phyloP scores from a whole-genome alignment of 2,888 invertebrate species.

The Scaptomyza caliginosa region DNA sequence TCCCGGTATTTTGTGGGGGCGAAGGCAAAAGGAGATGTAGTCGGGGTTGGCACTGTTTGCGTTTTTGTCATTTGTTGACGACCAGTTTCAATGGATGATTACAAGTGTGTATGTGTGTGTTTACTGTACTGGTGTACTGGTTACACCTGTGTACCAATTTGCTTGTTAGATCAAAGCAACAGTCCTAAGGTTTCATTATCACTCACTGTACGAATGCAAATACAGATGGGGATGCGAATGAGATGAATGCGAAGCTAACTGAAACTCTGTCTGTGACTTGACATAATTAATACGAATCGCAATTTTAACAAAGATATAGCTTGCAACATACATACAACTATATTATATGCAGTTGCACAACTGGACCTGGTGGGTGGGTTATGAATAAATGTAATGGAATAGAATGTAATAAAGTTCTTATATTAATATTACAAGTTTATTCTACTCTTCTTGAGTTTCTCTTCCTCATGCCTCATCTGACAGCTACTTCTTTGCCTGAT shows the following conservation, averaged over 20 bases:
- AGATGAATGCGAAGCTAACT: neutral
- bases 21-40: neutral
- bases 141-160: conserved; percentile 43
- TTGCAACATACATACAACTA: neutral
- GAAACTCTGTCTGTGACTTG: conserved; percentile 24
- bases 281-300: conserved; percentile 39
- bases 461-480: no score
- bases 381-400: no score
- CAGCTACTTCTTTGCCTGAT: no score
- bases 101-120: conserved; percentile 12
- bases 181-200: conserved; percentile 69
- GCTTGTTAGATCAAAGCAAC: conserved; percentile 65
- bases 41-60: conserved; percentile 17
- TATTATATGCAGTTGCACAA: neutral
- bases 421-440: no score
- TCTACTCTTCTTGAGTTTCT: no score
- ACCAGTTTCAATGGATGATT: conserved; percentile 20
- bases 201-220: conserved; percentile 5
- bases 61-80: conserved; percentile 56
- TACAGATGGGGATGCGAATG: neutral
- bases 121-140: conserved; percentile 3
- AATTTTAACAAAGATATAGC: neutral
- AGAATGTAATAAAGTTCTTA: no score
- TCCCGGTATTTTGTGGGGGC: conserved; percentile 4
- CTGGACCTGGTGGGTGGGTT: no score